A percentile compares a stretch with the other conserved stretches of the same genome.
Evolutionary conservation across 2,113 vertebrate genomes (phyloP).

Genomic region (Marmota monax): DNA sequence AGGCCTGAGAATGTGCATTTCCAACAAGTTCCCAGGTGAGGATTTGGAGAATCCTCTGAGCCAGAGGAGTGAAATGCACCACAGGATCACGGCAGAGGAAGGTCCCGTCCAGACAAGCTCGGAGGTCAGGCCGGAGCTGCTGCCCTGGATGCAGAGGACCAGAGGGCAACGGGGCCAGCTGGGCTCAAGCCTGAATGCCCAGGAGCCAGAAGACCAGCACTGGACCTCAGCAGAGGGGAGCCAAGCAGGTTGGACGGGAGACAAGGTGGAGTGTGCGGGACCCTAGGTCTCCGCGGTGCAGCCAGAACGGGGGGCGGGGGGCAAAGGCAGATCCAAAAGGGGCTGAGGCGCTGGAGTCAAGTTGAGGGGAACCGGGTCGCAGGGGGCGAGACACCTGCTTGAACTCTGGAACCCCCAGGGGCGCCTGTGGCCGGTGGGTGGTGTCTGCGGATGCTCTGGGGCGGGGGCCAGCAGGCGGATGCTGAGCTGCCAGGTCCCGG

Average conservation of each 20-base stretch:
- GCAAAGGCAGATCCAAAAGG: too few relatives aligned
- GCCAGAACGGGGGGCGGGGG: background rate
- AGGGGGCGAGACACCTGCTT: accelerated
- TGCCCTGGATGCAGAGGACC: accelerated
- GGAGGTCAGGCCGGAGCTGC: background rate
- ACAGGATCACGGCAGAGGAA: accelerated
- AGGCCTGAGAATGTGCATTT: background rate
- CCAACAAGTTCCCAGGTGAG: background rate
- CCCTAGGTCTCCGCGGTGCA: background rate
- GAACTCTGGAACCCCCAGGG: background rate
- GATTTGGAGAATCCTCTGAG: background rate
- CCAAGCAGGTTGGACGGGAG: accelerated
- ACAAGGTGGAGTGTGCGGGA: accelerated
- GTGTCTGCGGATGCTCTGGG: background rate
- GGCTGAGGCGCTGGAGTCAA: background rate
- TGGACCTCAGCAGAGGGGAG: accelerated
- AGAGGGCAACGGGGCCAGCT: background rate
- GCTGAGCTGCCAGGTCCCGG: background rate
- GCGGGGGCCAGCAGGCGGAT: accelerated
- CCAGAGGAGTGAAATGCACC: background rate
- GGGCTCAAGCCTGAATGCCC: background rate
- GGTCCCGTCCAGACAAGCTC: accelerated
- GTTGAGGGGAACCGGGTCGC: background rate
- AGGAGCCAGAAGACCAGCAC: background rate
- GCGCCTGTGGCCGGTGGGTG: accelerated